Evolutionary conservation across 2,797 vertebrate species (phyloP), one percentile per base, ranked within the genome.

Genomic region (Emys orbicularis): DNA sequence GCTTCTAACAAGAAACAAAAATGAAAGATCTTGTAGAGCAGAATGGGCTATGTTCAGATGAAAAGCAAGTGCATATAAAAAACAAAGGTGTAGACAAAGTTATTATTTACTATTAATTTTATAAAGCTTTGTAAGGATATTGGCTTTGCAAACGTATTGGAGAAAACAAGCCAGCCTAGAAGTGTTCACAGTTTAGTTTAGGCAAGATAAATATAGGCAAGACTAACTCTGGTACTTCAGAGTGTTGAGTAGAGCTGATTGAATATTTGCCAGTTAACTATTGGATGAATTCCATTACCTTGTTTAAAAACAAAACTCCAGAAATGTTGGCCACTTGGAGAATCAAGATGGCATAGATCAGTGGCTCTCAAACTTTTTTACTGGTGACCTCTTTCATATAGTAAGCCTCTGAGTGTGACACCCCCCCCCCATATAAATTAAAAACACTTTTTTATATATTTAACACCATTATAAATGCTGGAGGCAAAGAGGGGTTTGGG

Each of bases 211-310:
- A 90, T 2, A 1, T 2, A 95, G 11, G 13, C 29, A 53, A 72
- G 83, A 79, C 89, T 72, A 77, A 37, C 16, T 65, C 15, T 15
- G 77, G 49, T 65, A 72, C 85, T 84, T 10, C 92, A 50, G 92
- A 34, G 16, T 80, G 31, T 41, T 82, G 72, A 84, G 77, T 29
- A 87, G 34, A 47, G 47, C 5, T 0, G 81, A 61, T 85, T 6
- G 0, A 83, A 86, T 47, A 88, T 11, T 56, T 77, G 31, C 2
- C 53, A 91, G 47, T 16, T 4, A 3, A 23, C 61, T 86, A 18
- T 88, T 79, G 84, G 57, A 27, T 0, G 0, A n/a, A 56, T 82
- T 84, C 74, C 57, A 81, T 0, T 0, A 47, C 92, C 2, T 52
- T 88, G 52, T 74, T 76, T 25, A 88, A 85, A 86, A 90, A 94